Conservation (phyloP, 2,113 vertebrate genomes). For the Tragelaphus buxtoni region DNA sequence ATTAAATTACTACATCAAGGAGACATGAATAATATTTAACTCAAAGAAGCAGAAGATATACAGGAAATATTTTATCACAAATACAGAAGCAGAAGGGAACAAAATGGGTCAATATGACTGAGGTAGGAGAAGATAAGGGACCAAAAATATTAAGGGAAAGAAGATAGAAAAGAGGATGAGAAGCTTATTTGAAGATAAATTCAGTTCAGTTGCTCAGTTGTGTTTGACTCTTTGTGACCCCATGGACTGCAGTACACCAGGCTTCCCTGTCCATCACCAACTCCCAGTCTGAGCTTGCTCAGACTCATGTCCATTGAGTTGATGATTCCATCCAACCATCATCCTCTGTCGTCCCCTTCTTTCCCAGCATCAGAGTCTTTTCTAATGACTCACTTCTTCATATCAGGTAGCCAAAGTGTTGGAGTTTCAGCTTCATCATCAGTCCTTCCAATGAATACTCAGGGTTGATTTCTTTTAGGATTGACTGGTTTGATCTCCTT, state of each 20-base stretch:
- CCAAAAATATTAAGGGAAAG: background rate
- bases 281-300: background rate
- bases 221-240: background rate
- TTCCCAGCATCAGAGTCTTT: background rate
- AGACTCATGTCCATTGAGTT: background rate
- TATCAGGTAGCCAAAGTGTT: background rate
- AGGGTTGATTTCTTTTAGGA: background rate
- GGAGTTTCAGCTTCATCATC: background rate
- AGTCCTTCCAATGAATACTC: background rate
- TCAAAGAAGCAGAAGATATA: background rate
- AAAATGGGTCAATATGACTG: background rate
- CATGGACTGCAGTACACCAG: background rate
- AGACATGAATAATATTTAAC: constrained; percentile 35
- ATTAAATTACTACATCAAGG: constrained; percentile 38
- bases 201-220: background rate
- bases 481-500: background rate
- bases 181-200: background rate
- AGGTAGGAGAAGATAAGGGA: background rate
- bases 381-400: background rate
- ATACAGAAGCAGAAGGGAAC: background rate
- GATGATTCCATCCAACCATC: background rate
- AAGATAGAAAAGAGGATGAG: background rate
- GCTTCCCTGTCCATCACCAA: background rate
- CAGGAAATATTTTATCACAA: constrained; percentile 4
- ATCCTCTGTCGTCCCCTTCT: background rate